Percentiles rank a stretch among this genome's conserved stretches.
Evolutionary conservation across 2,113 vertebrate genomes (phyloP).

Genomic region (Diphyllodes magnificus): DNA sequence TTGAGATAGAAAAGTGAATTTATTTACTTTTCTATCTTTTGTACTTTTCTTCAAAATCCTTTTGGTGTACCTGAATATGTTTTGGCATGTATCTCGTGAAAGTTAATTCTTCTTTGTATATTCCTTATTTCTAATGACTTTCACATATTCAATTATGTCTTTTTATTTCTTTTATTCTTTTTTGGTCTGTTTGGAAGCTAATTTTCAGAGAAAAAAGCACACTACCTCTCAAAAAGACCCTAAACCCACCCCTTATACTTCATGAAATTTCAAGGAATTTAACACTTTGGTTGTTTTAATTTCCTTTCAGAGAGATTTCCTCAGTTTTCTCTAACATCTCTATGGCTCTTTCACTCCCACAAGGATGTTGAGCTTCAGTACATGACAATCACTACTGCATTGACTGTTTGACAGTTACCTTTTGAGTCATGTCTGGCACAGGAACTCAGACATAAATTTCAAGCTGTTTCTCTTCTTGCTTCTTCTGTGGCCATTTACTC

Average conservation of each 20-base stretch:
- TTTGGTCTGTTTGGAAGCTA: neutral
- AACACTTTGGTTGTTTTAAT: neutral
- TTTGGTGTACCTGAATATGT: neutral
- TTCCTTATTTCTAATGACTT: neutral
- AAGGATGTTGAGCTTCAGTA: neutral
- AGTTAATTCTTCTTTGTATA: neutral
- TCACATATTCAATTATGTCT: neutral
- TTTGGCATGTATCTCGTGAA: neutral
- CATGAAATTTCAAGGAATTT: neutral
- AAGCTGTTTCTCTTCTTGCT: neutral
- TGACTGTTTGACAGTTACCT: neutral
- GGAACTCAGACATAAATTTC: neutral
- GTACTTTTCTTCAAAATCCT: neutral
- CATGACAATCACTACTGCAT: accelerated
- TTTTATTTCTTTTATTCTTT: neutral
- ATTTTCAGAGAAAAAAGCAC: neutral
- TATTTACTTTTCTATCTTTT: neutral
- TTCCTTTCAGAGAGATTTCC: neutral
- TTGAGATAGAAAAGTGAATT: neutral
- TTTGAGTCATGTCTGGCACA: neutral
- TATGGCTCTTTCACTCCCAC: neutral
- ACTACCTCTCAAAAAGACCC: neutral
- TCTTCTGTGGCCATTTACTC: neutral
- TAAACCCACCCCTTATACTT: neutral
- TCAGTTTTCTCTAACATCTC: neutral